Conservation (phyloP, 2,888 invertebrate species). For the Amorpha juglandis region DNA sequence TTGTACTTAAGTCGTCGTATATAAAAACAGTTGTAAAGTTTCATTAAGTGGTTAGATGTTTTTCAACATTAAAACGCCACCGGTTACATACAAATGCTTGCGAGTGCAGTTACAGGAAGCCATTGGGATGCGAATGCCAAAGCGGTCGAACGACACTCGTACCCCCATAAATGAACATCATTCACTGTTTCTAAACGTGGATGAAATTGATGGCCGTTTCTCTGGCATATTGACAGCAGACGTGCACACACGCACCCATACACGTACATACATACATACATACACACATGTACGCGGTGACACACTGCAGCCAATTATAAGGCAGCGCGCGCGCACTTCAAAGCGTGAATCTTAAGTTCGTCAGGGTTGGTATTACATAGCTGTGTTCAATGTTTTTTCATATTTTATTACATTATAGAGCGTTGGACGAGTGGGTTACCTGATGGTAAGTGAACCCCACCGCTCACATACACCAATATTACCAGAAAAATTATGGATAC, state of each 20-base stretch:
- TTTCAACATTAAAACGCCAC: not conserved
- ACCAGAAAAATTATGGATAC: no score
- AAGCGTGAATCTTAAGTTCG: not conserved
- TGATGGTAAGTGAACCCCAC: no score
- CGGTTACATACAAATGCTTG: constrained; percentile 5
- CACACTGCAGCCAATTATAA: not conserved
- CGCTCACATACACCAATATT: no score
- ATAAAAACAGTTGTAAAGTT: not conserved
- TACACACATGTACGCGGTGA: not conserved
- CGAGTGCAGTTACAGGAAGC: constrained; percentile 12
- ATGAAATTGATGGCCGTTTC: constrained; percentile 17
- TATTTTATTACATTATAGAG: no score
- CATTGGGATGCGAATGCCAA: constrained; percentile 20
- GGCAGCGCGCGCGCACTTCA: not conserved
- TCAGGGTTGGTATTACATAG: constrained; percentile 10
- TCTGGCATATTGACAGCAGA: constrained; percentile 25
- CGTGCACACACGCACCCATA: not conserved
- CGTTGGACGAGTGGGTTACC: no score
- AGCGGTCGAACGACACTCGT: constrained; percentile 11
- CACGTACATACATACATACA: not conserved
- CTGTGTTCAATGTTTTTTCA: not conserved
- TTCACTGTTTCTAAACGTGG: constrained; percentile 21
- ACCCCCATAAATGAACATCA: constrained; percentile 22
- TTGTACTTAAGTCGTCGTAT: not conserved
- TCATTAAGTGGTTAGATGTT: constrained; percentile 1